These are phyloP conservation scores for Arbacia lixula DNA, from an alignment of 53 echinoderm and acorn worm genomes.

Conservation along the genomic window DNA sequence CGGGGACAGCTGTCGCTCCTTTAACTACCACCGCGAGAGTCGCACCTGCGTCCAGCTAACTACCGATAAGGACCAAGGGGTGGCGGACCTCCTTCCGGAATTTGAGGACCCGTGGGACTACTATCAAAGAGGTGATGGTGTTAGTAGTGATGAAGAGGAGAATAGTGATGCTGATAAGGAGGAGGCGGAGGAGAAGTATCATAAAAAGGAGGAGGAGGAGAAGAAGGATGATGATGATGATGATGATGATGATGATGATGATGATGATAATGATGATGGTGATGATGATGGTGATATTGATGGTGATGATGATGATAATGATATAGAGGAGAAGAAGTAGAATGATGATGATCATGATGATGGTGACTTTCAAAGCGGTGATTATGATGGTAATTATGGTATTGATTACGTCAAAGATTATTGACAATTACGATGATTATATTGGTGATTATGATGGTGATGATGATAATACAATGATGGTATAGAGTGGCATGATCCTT, in stretches of 20 bases:
- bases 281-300: neutral
- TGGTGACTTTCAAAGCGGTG: neutral
- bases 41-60: constrained; percentile 53
- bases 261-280: neutral
- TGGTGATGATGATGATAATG: neutral
- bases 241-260: neutral
- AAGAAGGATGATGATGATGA: neutral
- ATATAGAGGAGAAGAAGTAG: too few relatives aligned
- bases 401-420: too few relatives aligned
- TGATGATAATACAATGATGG: too few relatives aligned
- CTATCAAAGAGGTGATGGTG: constrained; percentile 30
- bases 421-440: too few relatives aligned
- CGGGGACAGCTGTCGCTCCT: constrained; percentile 54
- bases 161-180: neutral
- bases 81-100: neutral
- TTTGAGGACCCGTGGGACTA: constrained; percentile 31
- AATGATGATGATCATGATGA: neutral
- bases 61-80: constrained; percentile 29
- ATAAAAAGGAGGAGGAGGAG: neutral
- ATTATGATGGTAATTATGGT: too few relatives aligned
- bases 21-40: constrained; percentile 58
- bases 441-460: too few relatives aligned
- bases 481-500: too few relatives aligned
- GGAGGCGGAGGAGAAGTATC: neutral
- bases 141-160: neutral